Evolutionary conservation across 2,113 vertebrate genomes (phyloP).

Genomic region (Oriolus oriolus): DNA sequence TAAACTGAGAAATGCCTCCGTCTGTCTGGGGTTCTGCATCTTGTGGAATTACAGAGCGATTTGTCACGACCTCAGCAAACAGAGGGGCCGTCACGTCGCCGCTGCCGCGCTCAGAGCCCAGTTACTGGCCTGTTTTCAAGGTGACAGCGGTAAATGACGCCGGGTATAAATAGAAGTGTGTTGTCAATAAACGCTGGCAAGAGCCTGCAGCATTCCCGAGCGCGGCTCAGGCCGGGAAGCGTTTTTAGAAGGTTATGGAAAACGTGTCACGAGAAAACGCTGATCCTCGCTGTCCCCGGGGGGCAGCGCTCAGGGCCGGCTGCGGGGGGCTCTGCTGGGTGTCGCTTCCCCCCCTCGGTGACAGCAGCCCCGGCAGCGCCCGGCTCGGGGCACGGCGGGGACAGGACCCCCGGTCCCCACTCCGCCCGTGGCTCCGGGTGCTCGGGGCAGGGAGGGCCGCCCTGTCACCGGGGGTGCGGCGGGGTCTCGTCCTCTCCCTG

Average conservation of each 20-base stretch:
- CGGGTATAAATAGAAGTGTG: neutral
- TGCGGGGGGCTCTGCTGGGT: neutral
- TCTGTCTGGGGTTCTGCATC: neutral
- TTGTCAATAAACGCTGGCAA: neutral
- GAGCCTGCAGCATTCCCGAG: neutral
- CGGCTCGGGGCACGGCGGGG: neutral
- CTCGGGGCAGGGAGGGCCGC: neutral
- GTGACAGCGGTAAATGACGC: neutral
- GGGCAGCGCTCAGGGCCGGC: neutral
- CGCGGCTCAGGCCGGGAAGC: neutral
- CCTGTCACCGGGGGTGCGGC: fast-evolving
- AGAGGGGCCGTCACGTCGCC: neutral
- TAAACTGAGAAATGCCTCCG: neutral
- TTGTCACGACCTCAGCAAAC: neutral
- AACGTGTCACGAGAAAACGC: fast-evolving
- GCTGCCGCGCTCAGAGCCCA: neutral
- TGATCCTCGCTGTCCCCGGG: fast-evolving
- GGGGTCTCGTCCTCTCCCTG: too few species aligned
- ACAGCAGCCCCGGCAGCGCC: neutral
- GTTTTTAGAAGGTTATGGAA: neutral
- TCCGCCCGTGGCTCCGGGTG: neutral
- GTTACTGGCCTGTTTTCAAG: neutral
- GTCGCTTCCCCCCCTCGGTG: fast-evolving
- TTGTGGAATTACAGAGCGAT: neutral
- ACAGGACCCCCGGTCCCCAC: fast-evolving